These are phyloP conservation scores for Darevskia nairensis DNA, from an alignment of 2,797 vertebrate species.

Conservation along the genomic window DNA sequence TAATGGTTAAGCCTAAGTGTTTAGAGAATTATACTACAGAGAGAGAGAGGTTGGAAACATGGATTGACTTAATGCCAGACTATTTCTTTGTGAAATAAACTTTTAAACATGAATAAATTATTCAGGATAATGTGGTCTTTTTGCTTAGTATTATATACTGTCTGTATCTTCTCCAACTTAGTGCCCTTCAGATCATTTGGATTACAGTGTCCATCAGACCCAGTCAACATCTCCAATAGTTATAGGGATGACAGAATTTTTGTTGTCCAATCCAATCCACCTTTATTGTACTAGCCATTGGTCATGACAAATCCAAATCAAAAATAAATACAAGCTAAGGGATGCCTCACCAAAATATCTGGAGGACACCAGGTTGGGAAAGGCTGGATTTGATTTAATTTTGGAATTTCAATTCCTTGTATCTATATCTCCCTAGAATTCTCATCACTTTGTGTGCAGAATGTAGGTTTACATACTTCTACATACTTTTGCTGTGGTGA, in stretches of 20 bases:
- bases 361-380: too few relatives aligned
- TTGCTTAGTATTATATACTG: background rate
- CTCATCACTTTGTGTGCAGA: background rate
- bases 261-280: too few relatives aligned
- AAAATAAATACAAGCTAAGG: too few relatives aligned
- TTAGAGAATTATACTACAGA: conserved; percentile 28
- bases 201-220: background rate
- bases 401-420: background rate
- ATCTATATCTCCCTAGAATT: background rate
- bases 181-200: background rate
- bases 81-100: conserved; percentile 1
- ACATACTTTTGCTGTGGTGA: background rate
- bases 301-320: too few relatives aligned
- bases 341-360: background rate
- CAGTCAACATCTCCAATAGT: background rate
- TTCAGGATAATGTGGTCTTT: background rate
- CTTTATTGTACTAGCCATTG: too few relatives aligned
- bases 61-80: background rate
- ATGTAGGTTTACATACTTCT: background rate
- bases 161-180: background rate
- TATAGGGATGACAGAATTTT: background rate
- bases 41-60: background rate
- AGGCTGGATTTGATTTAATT: background rate
- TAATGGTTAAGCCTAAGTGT: conserved; percentile 33
- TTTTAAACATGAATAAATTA: background rate